Percentiles rank a stretch among this genome's conserved stretches.
These are phyloP conservation scores for Pocillopora grandis DNA, from an alignment of 92 coral and sea anemone genomes.

Conservation along the genomic window DNA sequence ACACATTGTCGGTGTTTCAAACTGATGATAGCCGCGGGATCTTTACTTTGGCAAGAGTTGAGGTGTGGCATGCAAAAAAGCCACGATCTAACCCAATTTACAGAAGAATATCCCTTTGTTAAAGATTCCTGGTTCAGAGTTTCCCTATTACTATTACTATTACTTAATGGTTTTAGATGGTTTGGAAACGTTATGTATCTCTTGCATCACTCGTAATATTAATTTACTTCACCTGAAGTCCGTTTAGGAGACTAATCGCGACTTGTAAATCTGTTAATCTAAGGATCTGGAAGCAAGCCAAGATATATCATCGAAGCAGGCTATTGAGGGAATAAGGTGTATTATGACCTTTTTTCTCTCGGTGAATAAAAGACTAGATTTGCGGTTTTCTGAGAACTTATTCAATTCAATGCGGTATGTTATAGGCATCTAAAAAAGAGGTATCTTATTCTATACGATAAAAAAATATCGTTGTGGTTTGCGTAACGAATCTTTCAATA, in stretches of 20 bases:
- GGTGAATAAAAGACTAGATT: neutral
- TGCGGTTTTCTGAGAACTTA: slow-evolving; percentile 21
- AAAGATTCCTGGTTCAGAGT: slow-evolving; percentile 15
- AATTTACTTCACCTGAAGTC: neutral
- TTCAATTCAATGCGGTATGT: neutral
- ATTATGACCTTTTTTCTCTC: neutral
- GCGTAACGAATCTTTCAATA: slow-evolving; percentile 1
- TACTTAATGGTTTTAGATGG: neutral
- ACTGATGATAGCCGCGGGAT: slow-evolving; percentile 26
- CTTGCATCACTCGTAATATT: too few relatives aligned
- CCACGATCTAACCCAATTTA: slow-evolving; percentile 27
- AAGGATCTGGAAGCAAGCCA: slow-evolving; percentile 36
- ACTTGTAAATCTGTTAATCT: slow-evolving; percentile 22
- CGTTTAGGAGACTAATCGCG: neutral
- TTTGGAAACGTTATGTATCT: neutral
- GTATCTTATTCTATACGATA: slow-evolving; percentile 22
- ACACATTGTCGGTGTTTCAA: slow-evolving; percentile 22
- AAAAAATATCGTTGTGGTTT: neutral
- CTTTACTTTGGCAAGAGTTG: slow-evolving; percentile 12
- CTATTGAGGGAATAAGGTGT: neutral
- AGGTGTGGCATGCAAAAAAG: slow-evolving; percentile 16
- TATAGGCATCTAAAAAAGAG: neutral
- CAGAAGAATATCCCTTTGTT: neutral
- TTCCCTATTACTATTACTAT: neutral
- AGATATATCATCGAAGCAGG: slow-evolving; percentile 5